Percentiles rank a stretch among this genome's conserved stretches.
Evolutionary conservation across 1,140 invertebrate genomes (phyloP).

Genomic region (Drosophila pachea): DNA sequence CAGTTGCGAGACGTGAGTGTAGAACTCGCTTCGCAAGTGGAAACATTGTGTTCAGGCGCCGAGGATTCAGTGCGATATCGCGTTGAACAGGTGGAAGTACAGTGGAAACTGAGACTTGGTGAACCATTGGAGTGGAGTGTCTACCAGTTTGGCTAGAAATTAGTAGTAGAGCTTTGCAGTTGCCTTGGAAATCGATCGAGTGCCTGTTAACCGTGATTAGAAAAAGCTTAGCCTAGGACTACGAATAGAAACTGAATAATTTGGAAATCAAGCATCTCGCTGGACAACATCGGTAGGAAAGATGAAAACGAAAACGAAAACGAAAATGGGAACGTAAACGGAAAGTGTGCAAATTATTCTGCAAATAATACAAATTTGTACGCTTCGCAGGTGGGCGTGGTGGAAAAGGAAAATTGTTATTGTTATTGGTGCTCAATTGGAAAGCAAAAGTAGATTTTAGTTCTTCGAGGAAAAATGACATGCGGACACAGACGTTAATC

Average conservation of each 20-base stretch:
- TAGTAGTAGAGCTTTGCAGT: conserved; percentile 31
- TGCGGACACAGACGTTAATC: conserved; percentile 48
- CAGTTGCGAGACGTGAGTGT: conserved; percentile 7
- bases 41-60: not conserved
- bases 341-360: conserved; percentile 18
- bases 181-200: conserved; percentile 25
- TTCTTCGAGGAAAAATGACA: conserved; percentile 24
- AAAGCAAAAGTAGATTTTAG: conserved; percentile 23
- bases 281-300: not conserved
- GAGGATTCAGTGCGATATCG: not conserved
- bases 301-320: no score
- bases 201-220: conserved; percentile 32
- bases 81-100: conserved; percentile 1
- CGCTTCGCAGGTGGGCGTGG: conserved; percentile 7
- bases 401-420: conserved; percentile 18
- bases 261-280: conserved; percentile 41
- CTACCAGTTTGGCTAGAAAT: conserved; percentile 30
- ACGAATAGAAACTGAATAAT: conserved; percentile 22
- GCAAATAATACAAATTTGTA: not conserved
- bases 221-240: conserved; percentile 44
- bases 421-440: conserved; percentile 41
- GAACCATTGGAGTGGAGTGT: conserved; percentile 15
- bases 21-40: not conserved
- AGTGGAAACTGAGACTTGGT: conserved; percentile 8
- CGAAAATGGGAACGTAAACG: not conserved